A percentile compares a stretch with the other conserved stretches of the same genome.
Conservation (phyloP, 2,113 vertebrate genomes). For the Riparia riparia region DNA sequence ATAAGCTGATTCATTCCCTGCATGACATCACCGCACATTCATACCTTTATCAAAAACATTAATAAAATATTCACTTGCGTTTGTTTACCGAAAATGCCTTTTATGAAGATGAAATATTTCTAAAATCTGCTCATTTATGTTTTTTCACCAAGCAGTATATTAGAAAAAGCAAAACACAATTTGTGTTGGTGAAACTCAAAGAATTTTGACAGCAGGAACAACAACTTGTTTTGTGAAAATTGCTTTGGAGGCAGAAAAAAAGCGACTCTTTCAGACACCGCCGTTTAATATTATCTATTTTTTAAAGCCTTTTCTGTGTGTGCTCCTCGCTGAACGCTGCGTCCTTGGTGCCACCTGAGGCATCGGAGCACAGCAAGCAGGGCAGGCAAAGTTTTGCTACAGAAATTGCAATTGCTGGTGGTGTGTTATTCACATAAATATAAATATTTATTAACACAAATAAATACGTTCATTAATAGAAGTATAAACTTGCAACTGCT, state of each 20-base stretch:
- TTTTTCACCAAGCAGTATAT: not conserved
- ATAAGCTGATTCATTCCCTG: constrained; percentile 14
- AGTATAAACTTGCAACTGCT: not conserved
- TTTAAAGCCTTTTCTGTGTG: not conserved
- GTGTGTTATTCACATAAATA: not conserved
- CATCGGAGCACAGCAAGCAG: not conserved
- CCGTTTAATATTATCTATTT: not conserved
- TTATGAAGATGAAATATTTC: constrained; percentile 41
- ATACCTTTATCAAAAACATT: not conserved
- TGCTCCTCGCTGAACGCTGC: accelerated
- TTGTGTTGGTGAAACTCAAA: constrained; percentile 8
- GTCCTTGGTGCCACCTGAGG: not conserved
- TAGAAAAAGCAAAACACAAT: not conserved
- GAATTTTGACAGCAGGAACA: constrained; percentile 28
- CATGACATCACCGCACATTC: not conserved
- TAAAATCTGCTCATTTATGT: constrained; percentile 7
- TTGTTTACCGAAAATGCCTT: constrained; percentile 52
- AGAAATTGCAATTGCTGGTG: accelerated
- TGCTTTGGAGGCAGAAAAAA: not conserved
- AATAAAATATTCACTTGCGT: constrained; percentile 49
- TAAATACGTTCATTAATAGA: not conserved
- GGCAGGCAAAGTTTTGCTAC: not conserved
- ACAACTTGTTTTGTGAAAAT: not conserved
- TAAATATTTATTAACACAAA: not conserved
- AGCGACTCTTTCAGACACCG: not conserved